A percentile compares a stretch with the other conserved stretches of the same genome.
Evolutionary conservation across 2,113 vertebrate species (phyloP).

Genomic region (Sprattus sprattus): DNA sequence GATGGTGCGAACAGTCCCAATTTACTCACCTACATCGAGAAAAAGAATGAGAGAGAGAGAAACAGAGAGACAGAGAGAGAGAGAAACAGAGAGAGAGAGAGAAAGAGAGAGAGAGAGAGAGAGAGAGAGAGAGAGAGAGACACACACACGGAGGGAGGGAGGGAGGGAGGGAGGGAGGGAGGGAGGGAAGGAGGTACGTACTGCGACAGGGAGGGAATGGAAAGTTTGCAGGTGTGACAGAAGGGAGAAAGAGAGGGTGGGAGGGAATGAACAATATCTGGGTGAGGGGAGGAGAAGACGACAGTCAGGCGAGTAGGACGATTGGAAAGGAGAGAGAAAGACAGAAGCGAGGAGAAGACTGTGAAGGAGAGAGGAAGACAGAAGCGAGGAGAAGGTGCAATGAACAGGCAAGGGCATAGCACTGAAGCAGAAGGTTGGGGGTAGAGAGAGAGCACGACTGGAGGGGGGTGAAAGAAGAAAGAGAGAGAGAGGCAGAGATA

Average conservation of each 20-base stretch:
- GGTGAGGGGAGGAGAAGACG: constrained; percentile 57
- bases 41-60: constrained; percentile 51
- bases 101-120: too few species aligned
- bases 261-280: constrained; percentile 60
- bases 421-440: constrained; percentile 65
- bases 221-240: constrained; percentile 73
- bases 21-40: constrained; percentile 74
- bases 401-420: constrained; percentile 69
- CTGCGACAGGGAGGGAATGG: constrained; percentile 54
- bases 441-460: constrained; percentile 50
- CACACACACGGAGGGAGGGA: too few species aligned
- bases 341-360: not conserved
- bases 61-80: constrained; percentile 43
- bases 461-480: constrained; percentile 28
- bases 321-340: constrained; percentile 43
- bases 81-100: too few species aligned
- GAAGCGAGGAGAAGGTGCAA: constrained; percentile 28
- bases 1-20: constrained; percentile 70
- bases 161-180: constrained; percentile 26
- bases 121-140: not conserved
- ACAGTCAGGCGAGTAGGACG: constrained; percentile 21
- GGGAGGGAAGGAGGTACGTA: not conserved
- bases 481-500: constrained; percentile 41
- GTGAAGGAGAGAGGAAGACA: constrained; percentile 38
- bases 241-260: constrained; percentile 44